Evolutionary conservation across 1,140 invertebrate species (phyloP).

Genomic region (Papilio polytes): DNA sequence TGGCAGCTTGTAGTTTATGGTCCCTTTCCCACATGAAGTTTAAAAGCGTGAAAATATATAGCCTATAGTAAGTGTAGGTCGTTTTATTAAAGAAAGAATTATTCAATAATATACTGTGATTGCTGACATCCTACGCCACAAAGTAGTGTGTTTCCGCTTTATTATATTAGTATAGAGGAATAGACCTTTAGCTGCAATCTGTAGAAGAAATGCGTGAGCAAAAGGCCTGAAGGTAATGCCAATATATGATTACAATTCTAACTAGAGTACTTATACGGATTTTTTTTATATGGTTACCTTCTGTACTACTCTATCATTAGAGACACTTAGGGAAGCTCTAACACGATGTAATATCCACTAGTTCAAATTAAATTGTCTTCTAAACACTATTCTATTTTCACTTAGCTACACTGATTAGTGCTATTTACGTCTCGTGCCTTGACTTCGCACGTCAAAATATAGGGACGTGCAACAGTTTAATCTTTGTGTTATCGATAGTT

Average conservation of each 20-base stretch:
- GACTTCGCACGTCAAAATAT: slow-evolving; percentile 13
- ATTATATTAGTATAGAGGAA: too few relatives aligned
- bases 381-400: slow-evolving; percentile 56
- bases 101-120: too few relatives aligned
- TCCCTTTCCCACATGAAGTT: too few relatives aligned
- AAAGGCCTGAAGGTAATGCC: background rate
- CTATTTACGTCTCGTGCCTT: slow-evolving; percentile 48
- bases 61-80: too few relatives aligned
- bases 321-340: slow-evolving; percentile 7
- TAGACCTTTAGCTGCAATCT: too few relatives aligned
- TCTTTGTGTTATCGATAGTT: background rate
- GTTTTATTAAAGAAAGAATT: too few relatives aligned
- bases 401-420: slow-evolving; percentile 51
- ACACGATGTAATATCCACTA: slow-evolving; percentile 19
- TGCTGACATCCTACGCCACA: too few relatives aligned
- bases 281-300: slow-evolving; percentile 12
- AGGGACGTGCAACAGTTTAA: background rate
- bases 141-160: too few relatives aligned
- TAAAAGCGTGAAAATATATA: too few relatives aligned
- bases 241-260: background rate
- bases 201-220: too few relatives aligned
- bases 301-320: slow-evolving; percentile 32
- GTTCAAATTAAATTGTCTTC: slow-evolving; percentile 48
- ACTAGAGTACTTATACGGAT: background rate
- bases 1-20: too few relatives aligned